Evolutionary conservation across 2,797 vertebrate species (phyloP), one percentile per base, ranked within the genome.

Genomic region (Champsocephalus gunnari): DNA sequence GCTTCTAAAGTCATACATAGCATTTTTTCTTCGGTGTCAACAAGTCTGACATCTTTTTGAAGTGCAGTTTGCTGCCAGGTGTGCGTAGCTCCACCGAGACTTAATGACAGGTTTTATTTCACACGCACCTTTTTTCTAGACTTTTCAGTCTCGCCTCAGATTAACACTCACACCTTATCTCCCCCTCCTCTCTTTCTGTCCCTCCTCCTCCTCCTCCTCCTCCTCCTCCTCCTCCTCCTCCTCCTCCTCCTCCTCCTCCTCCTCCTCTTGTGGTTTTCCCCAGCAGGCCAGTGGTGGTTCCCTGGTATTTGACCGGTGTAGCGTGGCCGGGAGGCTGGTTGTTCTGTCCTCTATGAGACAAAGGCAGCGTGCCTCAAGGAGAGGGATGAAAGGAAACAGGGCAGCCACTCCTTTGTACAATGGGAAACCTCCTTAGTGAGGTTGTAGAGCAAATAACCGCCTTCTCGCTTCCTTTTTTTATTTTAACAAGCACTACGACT

Each of bases 401-500:
- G 87, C 87, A 83, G 89, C 87, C 89, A 93, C 91, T 92, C 89
- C 85, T 88, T 86, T 94, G 94, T 92, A 94, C 93, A 95, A 94
- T 92, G 91, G 90, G 89, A 87, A 85, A 73, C 89, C 85, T 92
- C 88, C 88, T 93, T 83, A 84, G 89, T 75, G 79, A 92, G 90
- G 88, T 82, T 91, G 87, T 89, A 89, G 88, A 92, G 91, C 91
- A 94, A 93, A 93, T 89, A 91, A 84, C 85, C 82, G 89, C 79
- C 85, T 86, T 88, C 78, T 90, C 79, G 82, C 80, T 86, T 75
- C 59, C 68, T 79, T 82, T 79, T 73, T 74, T 55, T 48, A 48
- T 45, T 63, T 87, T 71, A 89, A 89, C 89, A 85, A 90, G 91
- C 77, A 51, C 65, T 3, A 19, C 80, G 61, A 71, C 63, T 70